Percentiles rank a stretch among this genome's conserved stretches.
phyloP scores from a whole-genome alignment of 2,888 invertebrate genomes.

The Ischnus inquisitorius region DNA sequence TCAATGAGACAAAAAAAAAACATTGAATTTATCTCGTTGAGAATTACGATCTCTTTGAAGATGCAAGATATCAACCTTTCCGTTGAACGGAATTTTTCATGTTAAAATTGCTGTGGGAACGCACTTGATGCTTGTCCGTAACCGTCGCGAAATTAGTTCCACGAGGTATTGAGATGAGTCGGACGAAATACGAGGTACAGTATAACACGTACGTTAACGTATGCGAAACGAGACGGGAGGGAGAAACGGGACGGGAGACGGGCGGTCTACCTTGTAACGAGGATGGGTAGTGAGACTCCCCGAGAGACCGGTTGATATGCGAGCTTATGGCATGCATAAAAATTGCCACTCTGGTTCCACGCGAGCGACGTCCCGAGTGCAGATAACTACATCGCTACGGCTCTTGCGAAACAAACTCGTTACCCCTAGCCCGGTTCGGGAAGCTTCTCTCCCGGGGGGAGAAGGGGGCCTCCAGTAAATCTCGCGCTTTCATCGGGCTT shows the following conservation, averaged over 20 bases:
- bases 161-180: conserved; percentile 42
- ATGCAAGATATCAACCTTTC: conserved; percentile 19
- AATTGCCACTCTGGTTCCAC: conserved; percentile 56
- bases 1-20: too few species aligned
- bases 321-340: conserved; percentile 59
- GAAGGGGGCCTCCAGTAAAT: conserved; percentile 49
- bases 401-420: conserved; percentile 50
- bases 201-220: conserved; percentile 49
- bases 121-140: conserved; percentile 20
- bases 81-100: neutral
- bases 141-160: conserved; percentile 59
- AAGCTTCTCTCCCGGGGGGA: conserved; percentile 41
- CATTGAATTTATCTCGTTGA: neutral
- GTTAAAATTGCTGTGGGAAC: conserved; percentile 31
- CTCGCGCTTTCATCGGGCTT: conserved; percentile 44
- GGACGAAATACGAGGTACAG: conserved; percentile 29
- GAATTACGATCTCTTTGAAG: conserved; percentile 18
- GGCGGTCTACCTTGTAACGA: conserved; percentile 42
- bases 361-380: conserved; percentile 35
- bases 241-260: neutral
- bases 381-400: conserved; percentile 31
- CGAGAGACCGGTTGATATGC: conserved; percentile 44
- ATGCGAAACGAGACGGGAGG: conserved; percentile 42
- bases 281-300: conserved; percentile 33
- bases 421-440: conserved; percentile 37